A percentile compares a stretch with the other conserved stretches of the same genome.
These are phyloP conservation scores for Petrolisthes cinctipes DNA, from an alignment of 2,888 invertebrate genomes.

Conservation along the genomic window DNA sequence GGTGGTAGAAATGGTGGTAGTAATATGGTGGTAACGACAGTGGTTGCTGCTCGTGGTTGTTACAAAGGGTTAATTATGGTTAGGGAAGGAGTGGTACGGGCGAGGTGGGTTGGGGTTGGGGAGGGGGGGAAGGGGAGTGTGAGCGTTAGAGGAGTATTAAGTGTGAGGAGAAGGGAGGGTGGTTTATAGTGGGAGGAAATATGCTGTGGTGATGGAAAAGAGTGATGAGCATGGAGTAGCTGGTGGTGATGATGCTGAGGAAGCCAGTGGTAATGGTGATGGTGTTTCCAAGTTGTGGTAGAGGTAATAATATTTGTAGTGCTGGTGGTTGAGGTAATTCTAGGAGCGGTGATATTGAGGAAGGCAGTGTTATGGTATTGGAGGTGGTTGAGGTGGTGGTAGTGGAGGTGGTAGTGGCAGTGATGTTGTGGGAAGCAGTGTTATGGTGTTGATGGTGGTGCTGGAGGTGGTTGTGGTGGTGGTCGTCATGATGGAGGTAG, in stretches of 20 bases:
- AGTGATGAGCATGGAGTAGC: neutral
- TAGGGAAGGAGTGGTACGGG: too few species aligned
- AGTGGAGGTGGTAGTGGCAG: neutral
- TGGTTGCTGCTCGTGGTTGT: too few species aligned
- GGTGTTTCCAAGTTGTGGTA: neutral
- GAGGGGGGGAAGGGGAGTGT: too few species aligned
- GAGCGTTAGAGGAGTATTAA: too few species aligned
- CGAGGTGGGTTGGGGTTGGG: too few species aligned
- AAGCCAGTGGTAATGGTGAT: neutral
- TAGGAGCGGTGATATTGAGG: neutral
- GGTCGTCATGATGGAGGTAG: neutral
- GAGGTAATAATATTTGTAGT: neutral
- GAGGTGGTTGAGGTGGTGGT: neutral
- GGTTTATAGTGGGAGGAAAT: too few species aligned
- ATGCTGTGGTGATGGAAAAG: too few species aligned
- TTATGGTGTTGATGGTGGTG: neutral
- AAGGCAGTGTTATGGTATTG: neutral
- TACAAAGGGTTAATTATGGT: too few species aligned
- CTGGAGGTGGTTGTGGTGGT: neutral
- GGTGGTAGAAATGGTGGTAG: neutral
- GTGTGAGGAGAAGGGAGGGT: too few species aligned
- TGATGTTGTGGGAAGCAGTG: neutral
- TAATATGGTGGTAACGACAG: neutral
- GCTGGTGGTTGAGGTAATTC: neutral
- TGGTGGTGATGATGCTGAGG: too few species aligned